phyloP scores from a whole-genome alignment of 2,113 vertebrate species.

The Cisticola juncidis region DNA sequence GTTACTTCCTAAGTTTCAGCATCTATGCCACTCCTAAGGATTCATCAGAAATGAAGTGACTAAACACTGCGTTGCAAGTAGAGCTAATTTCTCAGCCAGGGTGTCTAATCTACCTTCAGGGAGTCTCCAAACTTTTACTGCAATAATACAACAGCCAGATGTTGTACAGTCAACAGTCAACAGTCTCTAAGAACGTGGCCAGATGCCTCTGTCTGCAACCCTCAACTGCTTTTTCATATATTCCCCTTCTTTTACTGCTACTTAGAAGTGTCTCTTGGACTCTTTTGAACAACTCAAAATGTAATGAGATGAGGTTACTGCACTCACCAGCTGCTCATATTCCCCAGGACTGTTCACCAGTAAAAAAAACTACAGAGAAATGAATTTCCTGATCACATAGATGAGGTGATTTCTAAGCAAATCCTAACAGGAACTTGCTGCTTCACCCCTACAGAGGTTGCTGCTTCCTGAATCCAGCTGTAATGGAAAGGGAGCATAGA shows the following conservation, averaged over 20 bases:
- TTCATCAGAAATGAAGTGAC: background rate
- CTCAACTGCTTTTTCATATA: background rate
- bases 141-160: background rate
- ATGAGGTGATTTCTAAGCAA: background rate
- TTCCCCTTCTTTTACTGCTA: background rate
- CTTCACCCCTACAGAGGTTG: background rate
- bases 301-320: accelerated
- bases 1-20: background rate
- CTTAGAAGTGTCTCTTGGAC: background rate
- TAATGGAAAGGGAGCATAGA: background rate
- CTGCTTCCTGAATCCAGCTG: background rate
- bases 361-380: background rate
- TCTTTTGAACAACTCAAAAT: background rate
- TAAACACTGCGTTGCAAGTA: background rate
- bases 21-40: background rate
- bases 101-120: background rate
- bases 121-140: background rate
- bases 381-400: accelerated
- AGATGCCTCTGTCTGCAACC: background rate
- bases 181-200: accelerated
- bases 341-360: background rate
- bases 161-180: too few species aligned
- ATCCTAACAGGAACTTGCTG: background rate
- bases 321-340: accelerated
- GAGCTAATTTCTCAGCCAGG: background rate